Conservation (phyloP, 2,888 invertebrate species). For the Artemia sinica region DNA sequence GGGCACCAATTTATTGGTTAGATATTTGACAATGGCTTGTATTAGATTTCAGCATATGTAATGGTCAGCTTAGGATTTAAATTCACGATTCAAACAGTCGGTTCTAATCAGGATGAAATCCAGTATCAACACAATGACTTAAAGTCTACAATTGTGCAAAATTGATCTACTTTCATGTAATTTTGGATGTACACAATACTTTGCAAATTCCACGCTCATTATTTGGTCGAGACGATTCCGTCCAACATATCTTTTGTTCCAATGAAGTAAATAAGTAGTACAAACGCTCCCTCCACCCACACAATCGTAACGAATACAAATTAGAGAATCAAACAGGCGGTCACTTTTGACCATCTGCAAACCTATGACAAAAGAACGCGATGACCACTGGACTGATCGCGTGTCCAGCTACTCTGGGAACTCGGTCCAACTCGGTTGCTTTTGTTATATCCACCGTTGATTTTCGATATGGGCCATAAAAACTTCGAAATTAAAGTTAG, state of each 20-base stretch:
- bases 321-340: background rate
- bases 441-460: slow-evolving; percentile 2
- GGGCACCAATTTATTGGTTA: too few relatives aligned
- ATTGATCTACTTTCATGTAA: slow-evolving; percentile 13
- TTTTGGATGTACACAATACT: slow-evolving; percentile 3
- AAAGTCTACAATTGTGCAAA: background rate
- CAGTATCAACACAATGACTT: too few relatives aligned
- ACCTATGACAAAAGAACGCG: slow-evolving; percentile 2
- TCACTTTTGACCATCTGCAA: slow-evolving; percentile 11
- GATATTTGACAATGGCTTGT: too few relatives aligned
- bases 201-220: slow-evolving; percentile 10
- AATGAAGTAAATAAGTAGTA: slow-evolving; percentile 10
- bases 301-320: slow-evolving; percentile 12
- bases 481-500: slow-evolving; percentile 10
- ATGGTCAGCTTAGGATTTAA: too few relatives aligned
- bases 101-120: too few relatives aligned
- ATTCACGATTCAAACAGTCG: too few relatives aligned
- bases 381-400: slow-evolving; percentile 6
- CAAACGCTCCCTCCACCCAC: background rate
- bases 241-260: slow-evolving; percentile 12
- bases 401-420: slow-evolving; percentile 3
- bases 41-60: too few relatives aligned
- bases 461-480: slow-evolving; percentile 10
- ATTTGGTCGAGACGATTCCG: background rate
- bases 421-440: background rate